Evolutionary conservation across 2,888 invertebrate species (phyloP).

Genomic region (Tetrapedia diversipes): DNA sequence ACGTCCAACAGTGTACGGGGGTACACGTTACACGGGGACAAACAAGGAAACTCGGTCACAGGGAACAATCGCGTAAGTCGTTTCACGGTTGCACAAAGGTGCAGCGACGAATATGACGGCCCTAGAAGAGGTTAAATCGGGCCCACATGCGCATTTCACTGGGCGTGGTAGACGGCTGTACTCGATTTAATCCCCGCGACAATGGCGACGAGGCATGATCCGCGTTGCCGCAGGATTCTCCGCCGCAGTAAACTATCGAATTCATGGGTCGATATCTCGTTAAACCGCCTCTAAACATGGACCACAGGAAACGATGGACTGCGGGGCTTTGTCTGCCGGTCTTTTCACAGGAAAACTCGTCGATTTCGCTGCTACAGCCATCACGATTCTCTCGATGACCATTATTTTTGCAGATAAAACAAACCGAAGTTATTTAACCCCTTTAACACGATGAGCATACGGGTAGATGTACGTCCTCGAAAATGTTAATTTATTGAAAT

Average conservation of each 20-base stretch:
- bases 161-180: slow-evolving; percentile 58
- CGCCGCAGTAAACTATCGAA: slow-evolving; percentile 49
- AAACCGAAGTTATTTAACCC: too few species aligned
- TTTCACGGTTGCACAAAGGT: slow-evolving; percentile 24
- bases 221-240: slow-evolving; percentile 43
- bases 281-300: slow-evolving; percentile 26
- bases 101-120: slow-evolving; percentile 40
- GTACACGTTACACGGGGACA: background rate
- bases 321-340: background rate
- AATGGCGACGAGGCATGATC: slow-evolving; percentile 35
- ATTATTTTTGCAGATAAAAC: slow-evolving; percentile 64
- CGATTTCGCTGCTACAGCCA: slow-evolving; percentile 28
- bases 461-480: too few species aligned
- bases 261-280: slow-evolving; percentile 53
- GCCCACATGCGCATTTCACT: slow-evolving; percentile 62
- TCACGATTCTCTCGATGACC: too few species aligned
- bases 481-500: too few species aligned
- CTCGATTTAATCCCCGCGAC: slow-evolving; percentile 58
- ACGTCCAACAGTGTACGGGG: background rate
- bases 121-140: slow-evolving; percentile 53
- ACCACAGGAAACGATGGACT: slow-evolving; percentile 2
- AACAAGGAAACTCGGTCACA: slow-evolving; percentile 20
- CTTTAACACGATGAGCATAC: too few species aligned
- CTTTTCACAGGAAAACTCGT: slow-evolving; percentile 17
- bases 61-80: slow-evolving; percentile 19